phyloP scores from a whole-genome alignment of 2,888 invertebrate species.

The Ophion ventricosus region DNA sequence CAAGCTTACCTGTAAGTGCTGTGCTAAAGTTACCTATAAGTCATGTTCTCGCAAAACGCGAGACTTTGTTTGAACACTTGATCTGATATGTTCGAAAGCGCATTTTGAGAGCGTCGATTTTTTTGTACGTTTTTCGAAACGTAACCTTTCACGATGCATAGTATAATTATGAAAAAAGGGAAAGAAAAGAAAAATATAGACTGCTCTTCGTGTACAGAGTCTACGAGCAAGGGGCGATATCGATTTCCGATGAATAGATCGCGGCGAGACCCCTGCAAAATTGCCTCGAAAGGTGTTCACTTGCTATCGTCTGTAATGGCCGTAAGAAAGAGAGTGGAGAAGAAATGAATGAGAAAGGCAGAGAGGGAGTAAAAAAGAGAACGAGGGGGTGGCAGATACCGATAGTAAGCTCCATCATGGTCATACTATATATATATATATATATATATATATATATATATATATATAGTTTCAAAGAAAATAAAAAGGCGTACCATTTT shows the following conservation, averaged over 20 bases:
- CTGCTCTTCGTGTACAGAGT: conserved; percentile 1
- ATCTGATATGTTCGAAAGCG: too few relatives aligned
- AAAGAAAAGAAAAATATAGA: conserved; percentile 9
- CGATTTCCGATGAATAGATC: conserved; percentile 61
- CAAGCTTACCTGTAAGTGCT: too few relatives aligned
- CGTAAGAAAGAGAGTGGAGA: conserved; percentile 40
- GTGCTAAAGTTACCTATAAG: too few relatives aligned
- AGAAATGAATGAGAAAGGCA: conserved; percentile 23
- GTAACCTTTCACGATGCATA: too few relatives aligned
- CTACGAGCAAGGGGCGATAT: conserved; percentile 40
- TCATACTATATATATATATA: conserved; percentile 45
- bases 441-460: conserved; percentile 40
- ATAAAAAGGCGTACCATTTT: conserved; percentile 15
- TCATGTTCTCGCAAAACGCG: too few relatives aligned
- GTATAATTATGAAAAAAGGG: conserved; percentile 1
- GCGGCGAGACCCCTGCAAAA: conserved; percentile 55
- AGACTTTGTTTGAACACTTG: too few relatives aligned
- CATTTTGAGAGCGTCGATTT: too few relatives aligned
- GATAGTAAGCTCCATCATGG: conserved; percentile 51
- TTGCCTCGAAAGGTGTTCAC: conserved; percentile 60
- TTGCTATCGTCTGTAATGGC: conserved; percentile 61
- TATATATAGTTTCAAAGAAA: conserved; percentile 3
- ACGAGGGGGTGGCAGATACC: neutral
- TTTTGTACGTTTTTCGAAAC: too few relatives aligned
- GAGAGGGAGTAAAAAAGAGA: conserved; percentile 23